phyloP scores from a whole-genome alignment of 1,140 invertebrate genomes.

The Holotrichia oblita region DNA sequence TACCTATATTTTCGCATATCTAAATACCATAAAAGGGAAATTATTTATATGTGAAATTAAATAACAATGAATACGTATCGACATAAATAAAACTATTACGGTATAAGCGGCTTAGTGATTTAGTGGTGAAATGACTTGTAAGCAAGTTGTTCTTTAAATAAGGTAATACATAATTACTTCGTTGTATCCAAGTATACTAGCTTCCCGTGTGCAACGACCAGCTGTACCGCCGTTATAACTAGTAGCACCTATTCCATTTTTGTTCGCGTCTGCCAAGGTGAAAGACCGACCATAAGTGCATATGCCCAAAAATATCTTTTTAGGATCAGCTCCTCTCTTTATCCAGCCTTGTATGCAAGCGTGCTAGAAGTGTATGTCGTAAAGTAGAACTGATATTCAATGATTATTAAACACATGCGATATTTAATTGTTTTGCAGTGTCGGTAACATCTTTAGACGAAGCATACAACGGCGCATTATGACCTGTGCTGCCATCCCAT shows the following conservation, averaged over 20 bases:
- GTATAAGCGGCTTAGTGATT: too few relatives aligned
- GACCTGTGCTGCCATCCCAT: conserved; percentile 68
- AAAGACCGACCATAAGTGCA: conserved; percentile 74
- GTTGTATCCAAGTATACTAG: conserved; percentile 80
- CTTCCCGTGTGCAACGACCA: conserved; percentile 76
- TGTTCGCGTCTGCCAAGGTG: conserved; percentile 63
- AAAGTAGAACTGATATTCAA: neutral
- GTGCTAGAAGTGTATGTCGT: conserved; percentile 48
- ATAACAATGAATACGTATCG: too few relatives aligned
- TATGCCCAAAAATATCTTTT: conserved; percentile 74
- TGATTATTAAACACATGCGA: conserved; percentile 51
- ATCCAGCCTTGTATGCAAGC: conserved; percentile 59
- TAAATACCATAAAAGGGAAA: conserved; percentile 2
- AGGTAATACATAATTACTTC: conserved; percentile 66
- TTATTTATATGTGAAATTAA: too few relatives aligned
- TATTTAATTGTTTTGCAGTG: conserved; percentile 62
- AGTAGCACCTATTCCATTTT: conserved; percentile 64
- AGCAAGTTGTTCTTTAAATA: too few relatives aligned
- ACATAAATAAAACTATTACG: too few relatives aligned
- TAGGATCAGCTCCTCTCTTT: conserved; percentile 60
- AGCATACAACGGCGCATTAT: conserved; percentile 67
- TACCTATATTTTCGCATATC: conserved; percentile 58
- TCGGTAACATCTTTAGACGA: conserved; percentile 60
- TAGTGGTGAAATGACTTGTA: too few relatives aligned
- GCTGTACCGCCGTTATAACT: conserved; percentile 65